Base-by-base conservation (phyloP, 2,797 vertebrate genomes). In the Sebastes flavidus region DNA sequence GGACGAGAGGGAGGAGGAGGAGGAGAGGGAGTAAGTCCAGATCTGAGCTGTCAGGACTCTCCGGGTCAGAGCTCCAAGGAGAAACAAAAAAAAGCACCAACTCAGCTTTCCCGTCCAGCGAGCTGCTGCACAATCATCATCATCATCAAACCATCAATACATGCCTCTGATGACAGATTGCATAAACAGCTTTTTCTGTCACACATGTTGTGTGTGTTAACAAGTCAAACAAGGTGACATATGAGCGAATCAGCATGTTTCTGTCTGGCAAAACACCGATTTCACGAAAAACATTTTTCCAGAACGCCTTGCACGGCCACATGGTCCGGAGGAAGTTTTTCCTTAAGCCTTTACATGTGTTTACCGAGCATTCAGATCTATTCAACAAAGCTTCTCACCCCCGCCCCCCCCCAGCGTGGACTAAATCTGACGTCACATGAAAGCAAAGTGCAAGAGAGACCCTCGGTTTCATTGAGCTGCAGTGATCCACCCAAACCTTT, bases 11-110 rank as follows among this genome's bases (percentile, higher is more conserved):
- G 25, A 20, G 12, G n/a, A 20, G 62, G 65, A 14, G 20, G 54
- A 13, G n/a, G 18, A 18, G 75, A 13, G 29, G 30, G 42, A 22
- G 46, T 9, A 36, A 20, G 65, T 65, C 70, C 56, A 65, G 67
- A 72, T 72, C 80, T 1, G 46, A 89, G 78, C 85, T 85, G 82
- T 86, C 80, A 92, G 77, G 75, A 81, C 69, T 66, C 69, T 77
- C 56, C 4, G 29, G 84, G 84, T 89, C 82, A 84, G 80, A 80
- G 68, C 77, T 67, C 55, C 52, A 16, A 1, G 27, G 78, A 68
- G 61, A 1, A 6, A 46, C 68, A 38, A 36, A 13, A 78, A 85
- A 81, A 82, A 52, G 18, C 46, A 85, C 66, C 49, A 58, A 49
- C 70, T 88, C 87, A 86, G 84, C 87, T 42, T 77, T 83, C 6